A percentile compares a stretch with the other conserved stretches of the same genome.
phyloP scores from a whole-genome alignment of 2,797 vertebrate species.

The Dipus sagitta region DNA sequence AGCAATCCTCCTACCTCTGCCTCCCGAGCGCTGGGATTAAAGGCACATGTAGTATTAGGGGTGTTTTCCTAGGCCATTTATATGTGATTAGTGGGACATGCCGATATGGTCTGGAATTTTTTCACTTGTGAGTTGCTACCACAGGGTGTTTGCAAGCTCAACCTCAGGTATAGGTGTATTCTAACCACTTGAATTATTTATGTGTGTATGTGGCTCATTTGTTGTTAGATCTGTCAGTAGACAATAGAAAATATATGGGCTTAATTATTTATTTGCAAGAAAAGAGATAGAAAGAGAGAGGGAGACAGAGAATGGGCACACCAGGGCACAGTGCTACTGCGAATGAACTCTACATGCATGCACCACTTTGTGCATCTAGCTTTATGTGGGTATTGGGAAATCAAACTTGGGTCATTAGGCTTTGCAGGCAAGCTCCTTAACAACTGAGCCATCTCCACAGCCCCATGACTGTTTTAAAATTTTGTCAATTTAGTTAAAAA shows the following conservation, averaged over 20 bases:
- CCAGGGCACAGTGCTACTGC: too few relatives aligned
- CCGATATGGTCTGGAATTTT: not conserved
- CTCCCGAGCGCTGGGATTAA: too few relatives aligned
- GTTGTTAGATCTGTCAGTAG: slow-evolving; percentile 39
- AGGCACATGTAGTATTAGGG: not conserved
- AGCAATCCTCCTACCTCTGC: too few relatives aligned
- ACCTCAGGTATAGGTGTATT: not conserved
- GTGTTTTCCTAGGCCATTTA: slow-evolving; percentile 8
- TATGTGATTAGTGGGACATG: not conserved
- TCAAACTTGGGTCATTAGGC: too few relatives aligned
- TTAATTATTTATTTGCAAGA: not conserved
- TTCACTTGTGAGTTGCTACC: not conserved
- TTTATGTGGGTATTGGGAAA: too few relatives aligned
- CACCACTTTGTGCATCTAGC: too few relatives aligned
- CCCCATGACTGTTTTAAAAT: too few relatives aligned
- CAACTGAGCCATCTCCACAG: too few relatives aligned
- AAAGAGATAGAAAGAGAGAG: too few relatives aligned
- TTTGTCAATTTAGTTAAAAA: slow-evolving; percentile 3
- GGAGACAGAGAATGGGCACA: too few relatives aligned
- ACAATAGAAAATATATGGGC: slow-evolving; percentile 23
- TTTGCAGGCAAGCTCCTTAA: too few relatives aligned
- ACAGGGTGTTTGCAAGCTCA: not conserved
- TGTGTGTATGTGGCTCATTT: not conserved
- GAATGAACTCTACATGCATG: too few relatives aligned
- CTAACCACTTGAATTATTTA: not conserved